A percentile compares a stretch with the other conserved stretches of the same genome.
Conservation (phyloP, 2,797 vertebrate species). For the Xerus rutilus region DNA sequence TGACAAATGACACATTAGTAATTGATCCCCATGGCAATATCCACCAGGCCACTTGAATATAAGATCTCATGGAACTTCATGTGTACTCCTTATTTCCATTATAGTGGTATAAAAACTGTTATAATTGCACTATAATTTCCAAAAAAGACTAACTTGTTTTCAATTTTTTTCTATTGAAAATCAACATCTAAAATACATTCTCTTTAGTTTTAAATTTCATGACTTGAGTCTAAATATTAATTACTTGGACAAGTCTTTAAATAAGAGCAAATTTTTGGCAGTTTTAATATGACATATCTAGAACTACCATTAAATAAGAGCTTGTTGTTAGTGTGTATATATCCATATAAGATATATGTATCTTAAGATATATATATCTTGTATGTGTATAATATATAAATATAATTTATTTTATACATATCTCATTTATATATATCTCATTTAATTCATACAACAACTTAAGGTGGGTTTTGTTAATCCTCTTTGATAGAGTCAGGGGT, state of each 20-base stretch:
- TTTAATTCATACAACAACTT: neutral
- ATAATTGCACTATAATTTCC: neutral
- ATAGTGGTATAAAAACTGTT: neutral
- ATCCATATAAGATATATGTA: too few relatives aligned
- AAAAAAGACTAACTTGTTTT: neutral
- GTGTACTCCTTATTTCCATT: neutral
- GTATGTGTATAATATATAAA: too few relatives aligned
- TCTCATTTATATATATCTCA: neutral
- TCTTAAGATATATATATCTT: too few relatives aligned
- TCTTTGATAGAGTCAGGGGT: neutral
- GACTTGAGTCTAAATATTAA: neutral
- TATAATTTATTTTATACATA: too few relatives aligned
- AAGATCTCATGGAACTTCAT: neutral
- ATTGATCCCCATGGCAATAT: neutral
- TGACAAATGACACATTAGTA: neutral
- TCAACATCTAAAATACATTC: slow-evolving; percentile 5
- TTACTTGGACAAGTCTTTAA: neutral
- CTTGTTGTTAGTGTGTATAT: neutral
- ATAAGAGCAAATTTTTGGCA: neutral
- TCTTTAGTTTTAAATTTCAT: slow-evolving; percentile 19
- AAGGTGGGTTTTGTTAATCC: neutral
- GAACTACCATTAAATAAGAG: neutral
- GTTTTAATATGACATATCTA: neutral
- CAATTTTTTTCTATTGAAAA: neutral
- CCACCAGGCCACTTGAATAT: neutral